A percentile compares a stretch with the other conserved stretches of the same genome.
Conservation (phyloP, 2,113 vertebrate genomes). For the Delphinapterus leucas region DNA sequence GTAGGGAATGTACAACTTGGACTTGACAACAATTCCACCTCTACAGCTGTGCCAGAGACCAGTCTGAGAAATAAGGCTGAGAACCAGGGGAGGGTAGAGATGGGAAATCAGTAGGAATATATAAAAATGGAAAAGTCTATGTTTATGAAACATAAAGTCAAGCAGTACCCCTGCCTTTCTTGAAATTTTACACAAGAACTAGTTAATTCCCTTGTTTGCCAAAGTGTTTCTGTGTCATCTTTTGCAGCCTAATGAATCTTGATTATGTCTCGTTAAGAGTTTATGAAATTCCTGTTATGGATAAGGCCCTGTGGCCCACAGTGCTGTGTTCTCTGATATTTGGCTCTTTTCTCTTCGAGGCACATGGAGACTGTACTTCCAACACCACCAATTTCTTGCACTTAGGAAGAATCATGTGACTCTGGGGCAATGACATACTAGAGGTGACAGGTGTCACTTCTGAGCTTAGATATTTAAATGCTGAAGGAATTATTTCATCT, state of each 20-base stretch:
- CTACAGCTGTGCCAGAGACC: neutral
- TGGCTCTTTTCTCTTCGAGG: neutral
- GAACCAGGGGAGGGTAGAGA: neutral
- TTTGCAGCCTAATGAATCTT: neutral
- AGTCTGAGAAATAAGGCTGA: neutral
- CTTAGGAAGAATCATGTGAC: neutral
- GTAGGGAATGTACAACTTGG: neutral
- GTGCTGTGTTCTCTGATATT: neutral
- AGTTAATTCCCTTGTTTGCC: neutral
- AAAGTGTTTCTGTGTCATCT: neutral
- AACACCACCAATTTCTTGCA: neutral
- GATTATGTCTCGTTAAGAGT: neutral
- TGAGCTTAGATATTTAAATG: neutral
- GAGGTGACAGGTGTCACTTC: neutral
- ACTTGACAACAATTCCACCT: neutral
- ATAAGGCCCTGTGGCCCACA: neutral
- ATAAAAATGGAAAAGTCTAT: neutral
- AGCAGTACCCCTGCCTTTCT: neutral
- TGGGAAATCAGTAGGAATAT: neutral
- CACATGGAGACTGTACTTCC: neutral
- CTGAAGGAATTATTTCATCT: neutral
- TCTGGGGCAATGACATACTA: neutral
- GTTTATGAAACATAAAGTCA: neutral
- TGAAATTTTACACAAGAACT: neutral
- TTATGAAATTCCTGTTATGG: neutral